phyloP scores from a whole-genome alignment of 2,797 vertebrate species.

The Bovichtus diacanthus region DNA sequence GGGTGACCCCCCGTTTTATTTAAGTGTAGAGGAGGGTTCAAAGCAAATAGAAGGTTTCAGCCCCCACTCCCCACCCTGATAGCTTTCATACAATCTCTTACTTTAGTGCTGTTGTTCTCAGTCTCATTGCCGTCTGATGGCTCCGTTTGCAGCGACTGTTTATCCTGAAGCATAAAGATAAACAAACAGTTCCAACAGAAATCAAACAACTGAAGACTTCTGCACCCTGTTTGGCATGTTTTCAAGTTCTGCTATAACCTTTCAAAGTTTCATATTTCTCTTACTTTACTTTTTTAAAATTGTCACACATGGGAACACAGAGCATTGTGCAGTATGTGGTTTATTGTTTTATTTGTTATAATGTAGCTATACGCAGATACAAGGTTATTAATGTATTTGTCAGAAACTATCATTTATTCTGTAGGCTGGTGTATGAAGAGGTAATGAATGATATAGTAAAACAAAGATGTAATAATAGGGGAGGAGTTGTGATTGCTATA shows the following conservation, averaged over 20 bases:
- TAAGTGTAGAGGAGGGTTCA: background rate
- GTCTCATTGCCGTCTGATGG: slow-evolving; percentile 32
- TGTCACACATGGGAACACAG: background rate
- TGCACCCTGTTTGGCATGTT: background rate
- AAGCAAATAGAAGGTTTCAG: background rate
- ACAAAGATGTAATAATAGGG: no score
- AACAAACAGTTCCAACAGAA: background rate
- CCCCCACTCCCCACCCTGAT: accelerated
- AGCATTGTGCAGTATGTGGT: background rate
- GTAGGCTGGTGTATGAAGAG: no score
- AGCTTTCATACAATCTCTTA: background rate
- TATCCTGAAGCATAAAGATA: slow-evolving; percentile 40
- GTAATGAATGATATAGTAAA: no score
- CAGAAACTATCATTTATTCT: no score
- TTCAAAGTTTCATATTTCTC: background rate
- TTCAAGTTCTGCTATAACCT: background rate
- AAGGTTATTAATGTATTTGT: no score
- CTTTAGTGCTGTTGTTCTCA: slow-evolving; percentile 52
- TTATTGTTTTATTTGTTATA: no score
- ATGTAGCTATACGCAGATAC: no score
- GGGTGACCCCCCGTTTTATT: no score
- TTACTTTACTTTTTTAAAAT: background rate
- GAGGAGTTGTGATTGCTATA: no score
- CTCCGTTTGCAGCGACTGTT: slow-evolving; percentile 20
- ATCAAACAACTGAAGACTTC: no score